These are phyloP conservation scores for Tholera decimalis DNA, from an alignment of 2,888 invertebrate genomes.

Conservation along the genomic window DNA sequence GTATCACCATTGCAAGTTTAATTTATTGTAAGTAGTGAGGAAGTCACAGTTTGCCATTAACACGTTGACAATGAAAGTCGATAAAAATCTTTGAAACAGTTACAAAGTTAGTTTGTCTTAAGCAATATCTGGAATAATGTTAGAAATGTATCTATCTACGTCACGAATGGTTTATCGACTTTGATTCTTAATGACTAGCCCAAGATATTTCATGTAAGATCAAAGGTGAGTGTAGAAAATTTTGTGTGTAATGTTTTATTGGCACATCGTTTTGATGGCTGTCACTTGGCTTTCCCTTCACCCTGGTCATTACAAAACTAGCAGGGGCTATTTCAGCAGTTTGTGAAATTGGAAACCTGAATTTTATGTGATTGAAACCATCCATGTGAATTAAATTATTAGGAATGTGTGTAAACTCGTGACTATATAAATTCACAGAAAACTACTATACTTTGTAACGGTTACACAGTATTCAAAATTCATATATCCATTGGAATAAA, in stretches of 20 bases:
- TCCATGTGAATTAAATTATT: neutral
- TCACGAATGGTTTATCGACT: neutral
- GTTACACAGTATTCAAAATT: neutral
- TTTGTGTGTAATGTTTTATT: neutral
- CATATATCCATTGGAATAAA: neutral
- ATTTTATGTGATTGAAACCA: neutral
- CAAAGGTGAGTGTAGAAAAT: conserved; percentile 1
- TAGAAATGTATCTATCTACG: no score
- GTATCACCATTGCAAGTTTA: conserved; percentile 6
- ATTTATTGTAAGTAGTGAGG: neutral
- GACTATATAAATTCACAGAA: neutral
- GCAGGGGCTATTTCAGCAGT: neutral
- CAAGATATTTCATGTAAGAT: neutral
- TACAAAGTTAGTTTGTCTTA: neutral
- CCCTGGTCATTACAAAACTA: neutral
- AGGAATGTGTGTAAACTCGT: neutral
- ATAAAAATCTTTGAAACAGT: no score
- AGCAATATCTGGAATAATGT: neutral
- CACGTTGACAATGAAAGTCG: neutral
- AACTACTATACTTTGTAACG: neutral
- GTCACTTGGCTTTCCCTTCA: conserved; percentile 29
- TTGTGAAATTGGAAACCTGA: conserved; percentile 4
- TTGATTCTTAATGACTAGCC: neutral
- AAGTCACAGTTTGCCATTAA: no score
- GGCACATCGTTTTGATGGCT: conserved; percentile 36